These are phyloP conservation scores for Cynaeus angustus DNA, from an alignment of 2,888 invertebrate genomes.

Conservation along the genomic window DNA sequence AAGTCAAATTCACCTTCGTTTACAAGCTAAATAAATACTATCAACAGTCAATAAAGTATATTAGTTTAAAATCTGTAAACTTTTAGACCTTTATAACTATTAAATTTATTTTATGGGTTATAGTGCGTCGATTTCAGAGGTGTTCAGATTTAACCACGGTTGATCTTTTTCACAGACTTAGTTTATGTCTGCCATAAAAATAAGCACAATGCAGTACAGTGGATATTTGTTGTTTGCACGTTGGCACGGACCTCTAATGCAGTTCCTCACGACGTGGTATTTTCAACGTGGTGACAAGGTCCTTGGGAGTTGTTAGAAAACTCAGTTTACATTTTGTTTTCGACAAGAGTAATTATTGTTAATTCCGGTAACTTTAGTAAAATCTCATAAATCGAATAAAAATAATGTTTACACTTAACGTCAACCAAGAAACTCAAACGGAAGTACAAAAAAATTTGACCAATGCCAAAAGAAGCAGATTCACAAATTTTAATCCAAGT, in stretches of 20 bases:
- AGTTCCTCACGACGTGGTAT: background rate
- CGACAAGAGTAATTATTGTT: no score
- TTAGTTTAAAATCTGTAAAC: slow-evolving; percentile 1
- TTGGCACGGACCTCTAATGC: background rate
- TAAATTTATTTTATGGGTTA: background rate
- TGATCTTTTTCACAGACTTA: background rate
- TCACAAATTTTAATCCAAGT: no score
- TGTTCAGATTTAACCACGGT: background rate
- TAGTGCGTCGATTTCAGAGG: background rate
- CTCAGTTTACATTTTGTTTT: no score
- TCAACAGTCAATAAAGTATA: slow-evolving; percentile 2
- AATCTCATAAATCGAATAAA: no score
- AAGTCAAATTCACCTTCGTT: background rate
- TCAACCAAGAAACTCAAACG: no score
- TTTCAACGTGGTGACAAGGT: background rate
- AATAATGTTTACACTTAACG: no score
- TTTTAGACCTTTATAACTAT: background rate
- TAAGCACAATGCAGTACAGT: background rate
- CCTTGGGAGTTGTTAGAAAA: background rate
- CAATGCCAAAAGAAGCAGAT: no score
- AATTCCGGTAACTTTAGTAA: no score
- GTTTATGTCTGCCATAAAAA: slow-evolving; percentile 2
- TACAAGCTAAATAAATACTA: background rate
- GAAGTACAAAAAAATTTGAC: no score
- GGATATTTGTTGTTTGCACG: background rate